phyloP scores from a whole-genome alignment of 1,140 invertebrate genomes.

The Littorina saxatilis region DNA sequence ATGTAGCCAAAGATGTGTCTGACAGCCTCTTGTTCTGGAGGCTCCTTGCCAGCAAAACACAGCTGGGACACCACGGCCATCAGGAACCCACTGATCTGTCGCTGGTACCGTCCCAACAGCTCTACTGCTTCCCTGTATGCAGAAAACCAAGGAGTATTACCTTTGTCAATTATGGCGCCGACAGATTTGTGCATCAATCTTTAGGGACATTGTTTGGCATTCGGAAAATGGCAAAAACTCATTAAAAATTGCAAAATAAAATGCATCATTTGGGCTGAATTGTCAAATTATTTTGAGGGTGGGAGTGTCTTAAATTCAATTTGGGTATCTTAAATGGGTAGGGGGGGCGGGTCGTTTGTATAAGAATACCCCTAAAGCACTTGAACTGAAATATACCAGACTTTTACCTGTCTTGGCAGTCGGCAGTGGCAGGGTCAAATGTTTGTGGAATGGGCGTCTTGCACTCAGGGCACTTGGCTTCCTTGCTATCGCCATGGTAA shows the following conservation, averaged over 20 bases:
- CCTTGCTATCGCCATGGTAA: background rate
- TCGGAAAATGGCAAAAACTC: too few species aligned
- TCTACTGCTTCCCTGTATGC: slow-evolving; percentile 54
- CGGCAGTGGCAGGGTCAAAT: slow-evolving; percentile 36
- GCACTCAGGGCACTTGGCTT: slow-evolving; percentile 45
- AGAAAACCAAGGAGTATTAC: slow-evolving; percentile 13
- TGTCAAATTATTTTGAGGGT: too few species aligned
- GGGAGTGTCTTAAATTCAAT: too few species aligned
- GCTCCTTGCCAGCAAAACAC: slow-evolving; percentile 62
- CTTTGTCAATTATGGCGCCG: too few species aligned
- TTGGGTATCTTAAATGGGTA: too few species aligned
- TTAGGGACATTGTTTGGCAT: too few species aligned
- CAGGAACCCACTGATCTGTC: slow-evolving; percentile 55
- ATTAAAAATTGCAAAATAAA: too few species aligned
- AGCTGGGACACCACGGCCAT: slow-evolving; percentile 68
- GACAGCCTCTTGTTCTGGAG: slow-evolving; percentile 60
- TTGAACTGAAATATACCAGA: background rate
- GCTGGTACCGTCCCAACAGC: slow-evolving; percentile 51
- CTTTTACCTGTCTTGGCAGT: slow-evolving; percentile 16
- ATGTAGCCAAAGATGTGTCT: slow-evolving; percentile 64
- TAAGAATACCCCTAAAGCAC: too few species aligned
- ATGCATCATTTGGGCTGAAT: too few species aligned
- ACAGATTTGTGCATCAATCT: too few species aligned
- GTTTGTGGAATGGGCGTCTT: slow-evolving; percentile 37
- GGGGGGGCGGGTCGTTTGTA: too few species aligned